A percentile compares a stretch with the other conserved stretches of the same genome.
phyloP scores from a whole-genome alignment of 2,797 vertebrate genomes.

The Champsocephalus esox region DNA sequence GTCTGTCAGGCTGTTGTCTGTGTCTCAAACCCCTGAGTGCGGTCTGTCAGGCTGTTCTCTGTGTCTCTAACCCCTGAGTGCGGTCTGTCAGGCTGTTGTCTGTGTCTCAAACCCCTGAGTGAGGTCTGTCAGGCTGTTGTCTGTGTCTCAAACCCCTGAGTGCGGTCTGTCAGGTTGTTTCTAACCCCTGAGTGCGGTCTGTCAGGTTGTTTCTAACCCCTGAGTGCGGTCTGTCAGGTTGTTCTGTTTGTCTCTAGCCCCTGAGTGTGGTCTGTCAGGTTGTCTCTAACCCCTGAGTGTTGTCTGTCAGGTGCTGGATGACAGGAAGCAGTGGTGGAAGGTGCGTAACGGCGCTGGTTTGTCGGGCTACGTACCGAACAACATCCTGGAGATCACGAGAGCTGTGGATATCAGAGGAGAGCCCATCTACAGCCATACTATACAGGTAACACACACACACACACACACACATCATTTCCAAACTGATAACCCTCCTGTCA shows the following conservation, averaged over 20 bases:
- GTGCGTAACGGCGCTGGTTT: constrained; percentile 89
- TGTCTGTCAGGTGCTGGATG: constrained; percentile 91
- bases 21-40: too few species aligned
- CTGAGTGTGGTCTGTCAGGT: too few species aligned
- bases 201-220: constrained; percentile 81
- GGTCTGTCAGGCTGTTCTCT: constrained; percentile 81
- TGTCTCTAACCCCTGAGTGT: too few species aligned
- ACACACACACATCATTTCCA: too few species aligned
- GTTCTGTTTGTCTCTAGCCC: too few species aligned
- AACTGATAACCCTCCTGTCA: too few species aligned
- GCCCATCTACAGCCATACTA: constrained; percentile 91
- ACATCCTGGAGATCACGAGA: constrained; percentile 91
- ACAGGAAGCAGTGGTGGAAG: constrained; percentile 99
- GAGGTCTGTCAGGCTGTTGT: constrained; percentile 81
- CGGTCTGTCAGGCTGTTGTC: constrained; percentile 81
- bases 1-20: constrained; percentile 76
- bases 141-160: too few species aligned
- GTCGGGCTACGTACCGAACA: constrained; percentile 96
- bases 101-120: too few species aligned
- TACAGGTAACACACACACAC: constrained; percentile 82
- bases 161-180: constrained; percentile 81
- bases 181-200: neutral
- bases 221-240: neutral
- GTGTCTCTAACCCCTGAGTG: too few species aligned
- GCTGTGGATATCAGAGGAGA: constrained; percentile 86